Evolutionary conservation across 2,797 vertebrate species (phyloP), one percentile per base, ranked within the genome.

Genomic region (Oophaga sylvatica): DNA sequence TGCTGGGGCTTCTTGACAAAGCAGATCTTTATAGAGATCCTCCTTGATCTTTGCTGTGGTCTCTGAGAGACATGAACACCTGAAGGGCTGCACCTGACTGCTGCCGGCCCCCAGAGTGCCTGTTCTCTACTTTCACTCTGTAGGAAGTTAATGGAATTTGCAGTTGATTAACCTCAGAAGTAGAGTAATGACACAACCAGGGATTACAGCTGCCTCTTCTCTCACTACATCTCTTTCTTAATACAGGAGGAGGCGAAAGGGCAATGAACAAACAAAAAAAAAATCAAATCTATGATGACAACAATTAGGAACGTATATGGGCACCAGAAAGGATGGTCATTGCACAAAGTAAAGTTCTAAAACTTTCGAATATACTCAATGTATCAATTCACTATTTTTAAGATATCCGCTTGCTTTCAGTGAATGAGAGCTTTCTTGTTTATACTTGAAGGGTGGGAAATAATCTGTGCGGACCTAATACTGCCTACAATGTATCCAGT

Each of bases 141-240:
- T 95, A 93, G 93, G 93, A 93, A 94, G 92, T 93, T 95, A 95
- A 95, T 95, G 94, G 94, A 94, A 94, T 94, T 95, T 94, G 94
- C 95, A 94, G 93, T 93, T 94, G 93, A 94, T 95, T 94, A 95
- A 94, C 93, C 94, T 94, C 92, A 91, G 94, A 92, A 93, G 93
- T 93, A 92, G 92, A 94, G 92, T 93, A 93, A 94, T 91, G 92
- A 94, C 92, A 92, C 92, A 92, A 92, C 88, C 93, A 92, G 92
- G 92, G 92, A 93, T 89, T 91, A 89, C 92, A 94, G 92, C 94
- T 94, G 93, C 93, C 92, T 91, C 53, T 89, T 87, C 90, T 67
- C 89, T 87, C 87, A 85, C 89, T 89, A 90, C 94, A 92, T 93
- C 92, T 94, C 92, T 88, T 93, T 92, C 91, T 90, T 93, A 93